These are phyloP conservation scores for Capreolus pygargus DNA, from an alignment of 2,113 vertebrate genomes.

Conservation along the genomic window DNA sequence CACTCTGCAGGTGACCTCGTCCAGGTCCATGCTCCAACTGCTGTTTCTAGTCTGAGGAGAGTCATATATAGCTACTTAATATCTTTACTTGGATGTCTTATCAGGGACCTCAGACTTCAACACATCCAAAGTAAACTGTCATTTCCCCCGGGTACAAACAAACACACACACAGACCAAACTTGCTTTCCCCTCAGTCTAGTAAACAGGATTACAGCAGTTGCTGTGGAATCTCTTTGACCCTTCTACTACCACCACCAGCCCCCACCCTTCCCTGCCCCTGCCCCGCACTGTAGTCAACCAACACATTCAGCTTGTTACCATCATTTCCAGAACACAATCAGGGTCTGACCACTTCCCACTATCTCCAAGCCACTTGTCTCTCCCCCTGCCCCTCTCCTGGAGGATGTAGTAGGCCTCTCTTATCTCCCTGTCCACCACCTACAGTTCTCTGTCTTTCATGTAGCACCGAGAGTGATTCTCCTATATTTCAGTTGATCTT, in stretches of 20 bases:
- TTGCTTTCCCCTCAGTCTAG: not conserved
- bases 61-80: not conserved
- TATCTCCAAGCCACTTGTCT: not conserved
- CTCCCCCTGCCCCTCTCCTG: not conserved
- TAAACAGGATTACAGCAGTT: not conserved
- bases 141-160: accelerated
- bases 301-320: not conserved
- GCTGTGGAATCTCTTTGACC: not conserved
- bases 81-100: not conserved
- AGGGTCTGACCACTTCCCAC: not conserved
- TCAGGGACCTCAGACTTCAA: not conserved
- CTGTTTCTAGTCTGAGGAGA: not conserved
- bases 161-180: not conserved
- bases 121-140: not conserved
- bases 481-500: not conserved
- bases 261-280: not conserved
- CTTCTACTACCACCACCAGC: not conserved
- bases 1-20: not conserved
- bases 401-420: not conserved
- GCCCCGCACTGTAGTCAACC: not conserved
- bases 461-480: not conserved
- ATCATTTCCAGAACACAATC: not conserved
- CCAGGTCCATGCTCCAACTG: not conserved
- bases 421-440: not conserved
- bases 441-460: not conserved